A percentile compares a stretch with the other conserved stretches of the same genome.
Evolutionary conservation across 2,888 invertebrate genomes (phyloP).

Genomic region (Cheilosia scutellata): DNA sequence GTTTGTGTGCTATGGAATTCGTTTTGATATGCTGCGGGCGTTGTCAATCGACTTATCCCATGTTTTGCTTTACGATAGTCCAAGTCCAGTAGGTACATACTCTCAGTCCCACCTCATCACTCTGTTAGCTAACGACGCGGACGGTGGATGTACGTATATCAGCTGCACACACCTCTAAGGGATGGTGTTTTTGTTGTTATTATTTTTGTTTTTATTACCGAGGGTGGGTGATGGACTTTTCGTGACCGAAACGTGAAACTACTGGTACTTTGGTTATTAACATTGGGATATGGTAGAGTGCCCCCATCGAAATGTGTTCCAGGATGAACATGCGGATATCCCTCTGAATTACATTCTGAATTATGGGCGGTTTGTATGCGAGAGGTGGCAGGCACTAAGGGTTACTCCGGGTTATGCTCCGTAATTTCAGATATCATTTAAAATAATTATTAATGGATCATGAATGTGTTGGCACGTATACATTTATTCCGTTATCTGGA

Average conservation of each 20-base stretch:
- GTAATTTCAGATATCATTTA: neutral
- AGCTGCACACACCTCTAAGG: neutral
- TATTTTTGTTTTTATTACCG: neutral
- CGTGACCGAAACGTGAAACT: neutral
- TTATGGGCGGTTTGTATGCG: neutral
- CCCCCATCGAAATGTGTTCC: neutral
- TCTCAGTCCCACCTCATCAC: too few species aligned
- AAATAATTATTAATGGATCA: neutral
- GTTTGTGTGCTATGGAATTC: constrained; percentile 41
- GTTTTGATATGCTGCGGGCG: constrained; percentile 11
- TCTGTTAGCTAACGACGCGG: neutral
- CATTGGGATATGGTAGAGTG: neutral
- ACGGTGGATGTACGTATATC: neutral
- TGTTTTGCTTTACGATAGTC: neutral
- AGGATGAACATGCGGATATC: neutral
- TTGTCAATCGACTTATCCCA: constrained; percentile 53
- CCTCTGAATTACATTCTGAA: constrained; percentile 1
- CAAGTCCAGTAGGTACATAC: too few species aligned
- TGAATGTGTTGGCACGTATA: neutral
- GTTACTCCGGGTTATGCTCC: neutral
- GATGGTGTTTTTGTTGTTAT: neutral
- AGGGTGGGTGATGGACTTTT: neutral
- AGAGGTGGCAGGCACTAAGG: neutral
- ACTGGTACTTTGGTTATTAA: constrained; percentile 4
- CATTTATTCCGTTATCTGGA: neutral